Conservation (phyloP, 2,113 vertebrate species). For the Phylloscopus trochiloides region DNA sequence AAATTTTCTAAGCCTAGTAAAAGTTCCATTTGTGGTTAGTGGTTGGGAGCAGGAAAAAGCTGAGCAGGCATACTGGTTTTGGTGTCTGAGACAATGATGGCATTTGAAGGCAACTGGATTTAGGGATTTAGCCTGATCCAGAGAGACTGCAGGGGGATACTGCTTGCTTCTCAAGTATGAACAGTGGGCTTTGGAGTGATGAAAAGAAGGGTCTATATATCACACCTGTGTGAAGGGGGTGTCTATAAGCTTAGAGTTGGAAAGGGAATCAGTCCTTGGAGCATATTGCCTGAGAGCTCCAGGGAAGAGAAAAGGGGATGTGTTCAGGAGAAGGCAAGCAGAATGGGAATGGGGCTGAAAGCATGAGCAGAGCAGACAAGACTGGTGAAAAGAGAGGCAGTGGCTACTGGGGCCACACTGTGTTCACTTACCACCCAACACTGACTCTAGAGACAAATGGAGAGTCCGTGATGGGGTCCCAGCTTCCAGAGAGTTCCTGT, state of each 20-base stretch:
- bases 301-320: fast-evolving
- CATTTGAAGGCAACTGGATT: background rate
- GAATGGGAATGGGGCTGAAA: background rate
- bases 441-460: background rate
- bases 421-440: background rate
- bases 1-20: background rate
- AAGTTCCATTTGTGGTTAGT: background rate
- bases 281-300: background rate
- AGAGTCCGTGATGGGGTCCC: background rate
- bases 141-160: background rate
- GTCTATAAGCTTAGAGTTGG: background rate
- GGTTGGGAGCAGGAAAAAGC: background rate
- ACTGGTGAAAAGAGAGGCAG: background rate
- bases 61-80: background rate
- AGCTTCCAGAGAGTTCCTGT: background rate
- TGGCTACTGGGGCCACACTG: background rate
- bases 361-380: background rate
- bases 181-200: background rate
- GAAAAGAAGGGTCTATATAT: background rate
- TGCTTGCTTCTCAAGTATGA: background rate
- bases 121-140: background rate
- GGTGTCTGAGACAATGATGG: background rate
- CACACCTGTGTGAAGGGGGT: fast-evolving
- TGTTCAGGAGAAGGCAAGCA: background rate
- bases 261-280: background rate